phyloP scores from a whole-genome alignment of 2,797 vertebrate species.

The Cyclopterus lumpus region DNA sequence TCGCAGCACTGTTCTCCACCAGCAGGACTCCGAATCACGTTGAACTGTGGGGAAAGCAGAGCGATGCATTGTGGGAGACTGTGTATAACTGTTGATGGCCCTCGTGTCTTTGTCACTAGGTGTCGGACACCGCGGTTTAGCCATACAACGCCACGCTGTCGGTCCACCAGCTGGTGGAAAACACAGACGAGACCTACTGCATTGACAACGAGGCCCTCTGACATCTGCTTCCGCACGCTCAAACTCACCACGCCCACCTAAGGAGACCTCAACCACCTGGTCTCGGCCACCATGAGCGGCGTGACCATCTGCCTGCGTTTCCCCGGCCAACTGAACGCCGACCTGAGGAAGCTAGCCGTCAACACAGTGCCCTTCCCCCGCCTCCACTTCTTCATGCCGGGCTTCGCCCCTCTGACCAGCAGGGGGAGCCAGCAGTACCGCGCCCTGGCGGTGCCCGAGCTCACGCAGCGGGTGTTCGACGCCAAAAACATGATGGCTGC shows the following conservation, averaged over 20 bases:
- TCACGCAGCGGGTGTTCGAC: constrained; percentile 80
- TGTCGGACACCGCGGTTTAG: constrained; percentile 92
- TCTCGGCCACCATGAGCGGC: no score
- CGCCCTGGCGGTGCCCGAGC: constrained; percentile 86
- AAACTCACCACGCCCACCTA: constrained; percentile 90
- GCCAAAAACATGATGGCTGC: no score
- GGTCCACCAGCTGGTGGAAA: constrained; percentile 93
- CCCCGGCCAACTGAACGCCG: no score
- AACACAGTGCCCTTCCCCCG: no score
- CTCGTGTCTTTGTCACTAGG: constrained; percentile 52
- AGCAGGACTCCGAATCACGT: not conserved
- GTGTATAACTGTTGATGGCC: constrained; percentile 42
- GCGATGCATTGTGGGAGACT: no score
- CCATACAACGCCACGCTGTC: constrained; percentile 94
- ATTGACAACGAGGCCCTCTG: constrained; percentile 94
- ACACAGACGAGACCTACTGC: constrained; percentile 94
- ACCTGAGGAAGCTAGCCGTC: no score
- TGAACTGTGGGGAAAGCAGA: not conserved
- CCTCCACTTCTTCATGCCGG: no score
- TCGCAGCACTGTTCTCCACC: not conserved
- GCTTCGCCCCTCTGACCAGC: constrained; percentile 89
- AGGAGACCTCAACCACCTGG: constrained; percentile 88
- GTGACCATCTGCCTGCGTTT: no score
- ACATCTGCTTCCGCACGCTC: constrained; percentile 91
- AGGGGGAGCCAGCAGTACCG: constrained; percentile 86